A percentile compares a stretch with the other conserved stretches of the same genome.
phyloP scores from a whole-genome alignment of 2,888 invertebrate species.

The Zaprionus obscuricornis region DNA sequence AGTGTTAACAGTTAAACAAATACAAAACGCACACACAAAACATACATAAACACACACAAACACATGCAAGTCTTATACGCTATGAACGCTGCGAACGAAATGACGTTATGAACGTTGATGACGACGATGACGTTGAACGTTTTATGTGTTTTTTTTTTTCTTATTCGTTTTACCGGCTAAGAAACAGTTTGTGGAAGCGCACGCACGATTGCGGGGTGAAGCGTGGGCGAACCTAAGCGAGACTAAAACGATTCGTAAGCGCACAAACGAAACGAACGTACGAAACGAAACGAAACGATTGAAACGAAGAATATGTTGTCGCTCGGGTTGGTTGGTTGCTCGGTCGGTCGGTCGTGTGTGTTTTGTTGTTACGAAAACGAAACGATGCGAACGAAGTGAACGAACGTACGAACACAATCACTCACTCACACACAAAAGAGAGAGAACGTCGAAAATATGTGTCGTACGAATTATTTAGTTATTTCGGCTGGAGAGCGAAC shows the following conservation, averaged over 20 bases:
- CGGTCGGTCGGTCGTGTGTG: too few species aligned
- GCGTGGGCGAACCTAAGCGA: conserved; percentile 22
- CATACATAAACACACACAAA: conserved; percentile 19
- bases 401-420: conserved; percentile 15
- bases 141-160: too few species aligned
- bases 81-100: conserved; percentile 46
- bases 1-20: too few species aligned
- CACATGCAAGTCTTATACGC: conserved; percentile 29
- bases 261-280: conserved; percentile 17
- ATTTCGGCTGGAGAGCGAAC: conserved; percentile 72
- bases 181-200: too few species aligned
- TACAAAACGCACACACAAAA: neutral
- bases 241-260: conserved; percentile 12
- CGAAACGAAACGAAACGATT: too few species aligned
- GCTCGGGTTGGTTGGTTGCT: too few species aligned
- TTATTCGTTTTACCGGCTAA: conserved; percentile 47
- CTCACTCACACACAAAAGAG: too few species aligned
- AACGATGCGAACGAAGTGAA: conserved; percentile 13
- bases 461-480: conserved; percentile 37
- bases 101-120: conserved; percentile 67
- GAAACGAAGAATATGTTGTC: too few species aligned
- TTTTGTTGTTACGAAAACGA: too few species aligned
- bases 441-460: conserved; percentile 6
- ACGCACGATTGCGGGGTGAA: neutral
- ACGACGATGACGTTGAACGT: conserved; percentile 52